phyloP scores from a whole-genome alignment of 2,888 invertebrate genomes.

The Dynastes hyllus region DNA sequence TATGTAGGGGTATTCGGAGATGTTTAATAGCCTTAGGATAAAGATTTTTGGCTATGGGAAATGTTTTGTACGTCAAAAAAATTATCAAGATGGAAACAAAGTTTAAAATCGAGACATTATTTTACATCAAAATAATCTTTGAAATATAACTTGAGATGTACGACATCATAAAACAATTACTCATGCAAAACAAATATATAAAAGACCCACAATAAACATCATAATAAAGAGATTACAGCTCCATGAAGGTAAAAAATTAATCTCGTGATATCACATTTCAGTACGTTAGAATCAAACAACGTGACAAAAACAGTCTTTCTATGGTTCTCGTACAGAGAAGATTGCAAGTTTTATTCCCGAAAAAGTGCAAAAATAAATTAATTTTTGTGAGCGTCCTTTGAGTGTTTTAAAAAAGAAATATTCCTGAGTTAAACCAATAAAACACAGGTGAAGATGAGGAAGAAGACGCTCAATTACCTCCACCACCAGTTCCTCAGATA shows the following conservation, averaged over 20 bases:
- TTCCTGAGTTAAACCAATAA: background rate
- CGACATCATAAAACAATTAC: background rate
- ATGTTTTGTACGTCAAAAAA: too few species aligned
- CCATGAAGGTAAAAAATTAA: conserved; percentile 11
- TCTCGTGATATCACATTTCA: background rate
- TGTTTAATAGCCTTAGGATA: too few species aligned
- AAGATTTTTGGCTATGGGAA: too few species aligned
- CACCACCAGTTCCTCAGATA: background rate
- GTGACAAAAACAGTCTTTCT: too few species aligned
- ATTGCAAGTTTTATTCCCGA: background rate
- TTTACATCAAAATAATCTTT: too few species aligned
- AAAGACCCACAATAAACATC: background rate
- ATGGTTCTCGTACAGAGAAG: too few species aligned
- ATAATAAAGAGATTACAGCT: background rate
- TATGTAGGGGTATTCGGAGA: too few species aligned
- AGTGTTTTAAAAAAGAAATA: background rate
- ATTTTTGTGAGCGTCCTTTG: conserved; percentile 1
- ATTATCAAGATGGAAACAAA: too few species aligned
- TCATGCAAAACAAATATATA: background rate
- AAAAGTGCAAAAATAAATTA: conserved; percentile 8
- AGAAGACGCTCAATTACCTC: background rate
- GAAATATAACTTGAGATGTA: background rate
- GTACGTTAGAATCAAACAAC: background rate
- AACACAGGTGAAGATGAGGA: background rate
- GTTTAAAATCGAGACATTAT: too few species aligned